phyloP scores from a whole-genome alignment of 2,888 invertebrate genomes.

The Epistrophe grossulariae region DNA sequence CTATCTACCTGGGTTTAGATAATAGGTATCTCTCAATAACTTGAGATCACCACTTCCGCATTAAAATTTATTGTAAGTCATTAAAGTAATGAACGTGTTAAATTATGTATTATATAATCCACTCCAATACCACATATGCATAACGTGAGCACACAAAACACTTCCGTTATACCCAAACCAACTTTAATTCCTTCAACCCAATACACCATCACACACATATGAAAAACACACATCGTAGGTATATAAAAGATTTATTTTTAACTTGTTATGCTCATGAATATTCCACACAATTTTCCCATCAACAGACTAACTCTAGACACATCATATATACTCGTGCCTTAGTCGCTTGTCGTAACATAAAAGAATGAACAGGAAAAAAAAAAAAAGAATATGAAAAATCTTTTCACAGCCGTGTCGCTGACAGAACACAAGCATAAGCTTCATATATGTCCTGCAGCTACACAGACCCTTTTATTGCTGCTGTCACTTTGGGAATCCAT shows the following conservation, averaged over 20 bases:
- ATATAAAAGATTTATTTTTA: constrained; percentile 33
- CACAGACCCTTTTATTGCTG: constrained; percentile 57
- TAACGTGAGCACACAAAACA: constrained; percentile 20
- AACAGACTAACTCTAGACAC: constrained; percentile 58
- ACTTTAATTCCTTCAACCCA: not conserved
- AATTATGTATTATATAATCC: constrained; percentile 25
- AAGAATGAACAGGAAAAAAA: constrained; percentile 49
- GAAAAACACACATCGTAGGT: not conserved
- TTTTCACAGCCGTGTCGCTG: constrained; percentile 39
- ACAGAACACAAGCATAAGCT: constrained; percentile 38
- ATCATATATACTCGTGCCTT: constrained; percentile 1
- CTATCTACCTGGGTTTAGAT: not conserved
- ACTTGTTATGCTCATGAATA: constrained; percentile 55
- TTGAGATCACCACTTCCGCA: constrained; percentile 29
- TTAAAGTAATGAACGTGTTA: constrained; percentile 35
- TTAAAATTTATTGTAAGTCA: constrained; percentile 44
- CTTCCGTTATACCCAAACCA: constrained; percentile 1
- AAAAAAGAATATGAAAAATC: constrained; percentile 31
- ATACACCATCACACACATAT: not conserved
- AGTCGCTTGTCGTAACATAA: constrained; percentile 22
- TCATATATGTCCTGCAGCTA: constrained; percentile 52
- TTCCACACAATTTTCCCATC: constrained; percentile 51
- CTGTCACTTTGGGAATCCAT: constrained; percentile 64
- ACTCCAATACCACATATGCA: constrained; percentile 4
- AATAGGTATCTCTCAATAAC: not conserved